Conservation (phyloP, 2,888 invertebrate genomes). For the Lepeophtheirus nordmannii region DNA sequence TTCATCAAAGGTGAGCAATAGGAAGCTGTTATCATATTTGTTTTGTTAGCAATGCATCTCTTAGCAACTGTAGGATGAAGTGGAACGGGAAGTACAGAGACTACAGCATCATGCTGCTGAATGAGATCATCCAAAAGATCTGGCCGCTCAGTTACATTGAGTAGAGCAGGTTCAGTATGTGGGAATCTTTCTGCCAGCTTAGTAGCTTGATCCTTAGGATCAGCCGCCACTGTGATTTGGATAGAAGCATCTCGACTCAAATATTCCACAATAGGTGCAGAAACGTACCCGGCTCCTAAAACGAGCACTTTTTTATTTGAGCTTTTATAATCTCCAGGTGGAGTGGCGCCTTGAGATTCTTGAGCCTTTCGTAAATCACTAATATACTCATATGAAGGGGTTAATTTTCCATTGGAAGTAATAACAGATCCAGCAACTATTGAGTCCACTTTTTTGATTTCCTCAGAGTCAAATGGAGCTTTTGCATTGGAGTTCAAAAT, state of each 20-base stretch:
- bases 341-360: background rate
- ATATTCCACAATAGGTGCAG: slow-evolving; percentile 87
- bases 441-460: slow-evolving; percentile 20
- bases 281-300: slow-evolving; percentile 86
- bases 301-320: slow-evolving; percentile 52
- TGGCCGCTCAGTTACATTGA: slow-evolving; percentile 59
- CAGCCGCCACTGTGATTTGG: slow-evolving; percentile 33
- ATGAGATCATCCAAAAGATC: slow-evolving; percentile 56
- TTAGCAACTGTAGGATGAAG: slow-evolving; percentile 70
- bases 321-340: slow-evolving; percentile 13
- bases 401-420: slow-evolving; percentile 80
- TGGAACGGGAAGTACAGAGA: slow-evolving; percentile 77
- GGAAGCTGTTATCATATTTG: slow-evolving; percentile 88
- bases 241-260: slow-evolving; percentile 61
- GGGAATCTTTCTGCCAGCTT: slow-evolving; percentile 33
- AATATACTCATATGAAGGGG: slow-evolving; percentile 87
- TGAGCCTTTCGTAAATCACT: slow-evolving; percentile 54
- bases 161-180: slow-evolving; percentile 58
- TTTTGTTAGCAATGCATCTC: slow-evolving; percentile 49
- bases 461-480: background rate
- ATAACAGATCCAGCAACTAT: slow-evolving; percentile 65
- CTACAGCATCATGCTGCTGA: slow-evolving; percentile 54
- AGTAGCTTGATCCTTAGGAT: slow-evolving; percentile 14
- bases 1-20: slow-evolving; percentile 74
- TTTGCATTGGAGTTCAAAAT: slow-evolving; percentile 71